phyloP scores from a whole-genome alignment of 2,797 vertebrate genomes.

The Argentina silus region DNA sequence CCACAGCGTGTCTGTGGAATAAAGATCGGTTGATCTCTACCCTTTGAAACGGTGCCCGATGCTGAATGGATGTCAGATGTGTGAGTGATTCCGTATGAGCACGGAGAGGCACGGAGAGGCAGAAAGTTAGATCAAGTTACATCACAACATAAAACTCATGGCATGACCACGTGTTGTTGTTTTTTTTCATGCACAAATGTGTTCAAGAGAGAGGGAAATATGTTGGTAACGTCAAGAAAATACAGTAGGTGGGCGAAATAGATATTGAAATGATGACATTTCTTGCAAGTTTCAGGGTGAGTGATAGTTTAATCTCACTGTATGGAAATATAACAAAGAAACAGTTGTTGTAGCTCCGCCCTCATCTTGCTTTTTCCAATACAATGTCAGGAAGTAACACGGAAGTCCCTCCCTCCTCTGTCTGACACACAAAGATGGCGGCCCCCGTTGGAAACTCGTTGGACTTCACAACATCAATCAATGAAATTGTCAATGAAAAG shows the following conservation, averaged over 20 bases:
- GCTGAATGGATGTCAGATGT: conserved; percentile 9
- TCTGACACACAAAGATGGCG: conserved; percentile 66
- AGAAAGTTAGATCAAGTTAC: neutral
- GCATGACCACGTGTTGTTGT: neutral
- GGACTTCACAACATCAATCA: conserved; percentile 52
- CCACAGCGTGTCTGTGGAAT: conserved; percentile 51
- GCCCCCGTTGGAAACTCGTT: conserved; percentile 33
- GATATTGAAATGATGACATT: too few relatives aligned
- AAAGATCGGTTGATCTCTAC: conserved; percentile 47
- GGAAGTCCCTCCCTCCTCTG: conserved; percentile 42
- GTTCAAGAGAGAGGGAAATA: neutral
- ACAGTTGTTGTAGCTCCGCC: too few relatives aligned
- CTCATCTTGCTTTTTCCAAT: too few relatives aligned
- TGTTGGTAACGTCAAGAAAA: neutral
- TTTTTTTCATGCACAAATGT: neutral
- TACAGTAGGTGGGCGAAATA: neutral
- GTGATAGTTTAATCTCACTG: too few relatives aligned
- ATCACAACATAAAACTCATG: neutral
- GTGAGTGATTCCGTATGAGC: conserved; percentile 29
- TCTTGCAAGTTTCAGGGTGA: too few relatives aligned
- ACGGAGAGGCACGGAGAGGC: neutral
- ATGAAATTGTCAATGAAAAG: conserved; percentile 59
- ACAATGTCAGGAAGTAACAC: neutral
- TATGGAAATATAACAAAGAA: too few relatives aligned
- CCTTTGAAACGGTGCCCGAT: conserved; percentile 3